phyloP scores from a whole-genome alignment of 2,797 vertebrate species.

The Cynodonichthys magdalenae region DNA sequence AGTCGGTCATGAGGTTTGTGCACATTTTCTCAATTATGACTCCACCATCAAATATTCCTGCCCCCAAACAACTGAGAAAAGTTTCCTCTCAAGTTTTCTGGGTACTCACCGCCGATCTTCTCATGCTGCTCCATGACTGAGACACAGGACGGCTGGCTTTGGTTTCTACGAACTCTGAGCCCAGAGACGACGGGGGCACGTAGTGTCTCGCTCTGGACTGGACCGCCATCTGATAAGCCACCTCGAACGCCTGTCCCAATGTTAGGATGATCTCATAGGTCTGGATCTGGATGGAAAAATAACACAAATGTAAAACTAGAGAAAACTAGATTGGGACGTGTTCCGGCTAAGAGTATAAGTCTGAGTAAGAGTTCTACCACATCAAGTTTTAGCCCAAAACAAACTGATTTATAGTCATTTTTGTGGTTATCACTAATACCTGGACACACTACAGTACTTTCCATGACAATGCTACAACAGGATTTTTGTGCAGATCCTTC shows the following conservation, averaged over 20 bases:
- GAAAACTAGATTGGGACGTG: too few relatives aligned
- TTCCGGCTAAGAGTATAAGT: too few relatives aligned
- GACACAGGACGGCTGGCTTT: slow-evolving; percentile 93
- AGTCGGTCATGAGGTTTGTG: slow-evolving; percentile 52
- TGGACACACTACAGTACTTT: too few relatives aligned
- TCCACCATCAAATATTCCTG: slow-evolving; percentile 8
- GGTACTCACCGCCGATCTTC: slow-evolving; percentile 91
- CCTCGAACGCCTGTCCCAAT: slow-evolving; percentile 95
- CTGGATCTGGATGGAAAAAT: slow-evolving; percentile 83
- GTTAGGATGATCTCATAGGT: slow-evolving; percentile 98
- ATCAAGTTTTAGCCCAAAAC: too few relatives aligned
- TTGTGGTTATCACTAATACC: too few relatives aligned
- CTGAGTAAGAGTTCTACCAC: too few relatives aligned
- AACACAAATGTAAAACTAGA: background rate
- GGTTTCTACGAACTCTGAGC: slow-evolving; percentile 86
- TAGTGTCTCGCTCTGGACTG: slow-evolving; percentile 90
- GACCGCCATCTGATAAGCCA: slow-evolving; percentile 96
- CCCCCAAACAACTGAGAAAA: slow-evolving; percentile 6
- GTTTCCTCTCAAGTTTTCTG: slow-evolving; percentile 9
- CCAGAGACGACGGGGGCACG: slow-evolving; percentile 70
- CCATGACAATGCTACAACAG: too few relatives aligned
- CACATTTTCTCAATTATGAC: slow-evolving; percentile 33
- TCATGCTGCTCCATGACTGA: slow-evolving; percentile 89
- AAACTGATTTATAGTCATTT: too few relatives aligned
- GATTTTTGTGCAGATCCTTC: too few relatives aligned